These are phyloP conservation scores for Euzophera pinguis DNA, from an alignment of 2,888 invertebrate genomes.

Conservation along the genomic window DNA sequence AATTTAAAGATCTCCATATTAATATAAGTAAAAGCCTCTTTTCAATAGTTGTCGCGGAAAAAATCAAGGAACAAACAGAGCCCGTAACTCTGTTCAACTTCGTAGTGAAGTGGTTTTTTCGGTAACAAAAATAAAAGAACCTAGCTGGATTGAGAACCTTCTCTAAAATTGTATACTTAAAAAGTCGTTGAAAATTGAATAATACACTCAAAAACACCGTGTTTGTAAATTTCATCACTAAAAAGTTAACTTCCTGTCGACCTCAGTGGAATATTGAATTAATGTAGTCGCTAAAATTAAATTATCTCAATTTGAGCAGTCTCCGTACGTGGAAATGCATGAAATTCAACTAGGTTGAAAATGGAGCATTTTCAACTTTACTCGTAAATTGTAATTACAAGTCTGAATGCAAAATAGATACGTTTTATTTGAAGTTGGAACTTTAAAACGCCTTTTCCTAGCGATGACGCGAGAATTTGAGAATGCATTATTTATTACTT, in stretches of 20 bases:
- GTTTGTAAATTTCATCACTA: background rate
- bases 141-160: no score
- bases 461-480: no score
- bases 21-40: no score
- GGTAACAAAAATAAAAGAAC: no score
- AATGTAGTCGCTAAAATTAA: background rate
- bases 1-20: no score
- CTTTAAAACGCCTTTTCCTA: background rate
- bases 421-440: background rate
- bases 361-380: background rate
- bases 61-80: no score
- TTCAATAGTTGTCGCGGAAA: no score
- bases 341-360: background rate
- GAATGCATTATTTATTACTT: no score
- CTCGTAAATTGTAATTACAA: background rate
- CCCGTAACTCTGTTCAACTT: no score
- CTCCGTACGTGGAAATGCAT: background rate
- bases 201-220: background rate
- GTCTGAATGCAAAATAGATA: background rate
- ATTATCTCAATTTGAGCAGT: conserved; percentile 1
- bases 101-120: no score
- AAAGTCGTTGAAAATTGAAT: no score
- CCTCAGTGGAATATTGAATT: conserved; percentile 3
- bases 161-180: no score
- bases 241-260: background rate